Evolutionary conservation across 2,888 invertebrate species (phyloP), one percentile per base, ranked within the genome.

Genomic region (Quadriops clusia): DNA sequence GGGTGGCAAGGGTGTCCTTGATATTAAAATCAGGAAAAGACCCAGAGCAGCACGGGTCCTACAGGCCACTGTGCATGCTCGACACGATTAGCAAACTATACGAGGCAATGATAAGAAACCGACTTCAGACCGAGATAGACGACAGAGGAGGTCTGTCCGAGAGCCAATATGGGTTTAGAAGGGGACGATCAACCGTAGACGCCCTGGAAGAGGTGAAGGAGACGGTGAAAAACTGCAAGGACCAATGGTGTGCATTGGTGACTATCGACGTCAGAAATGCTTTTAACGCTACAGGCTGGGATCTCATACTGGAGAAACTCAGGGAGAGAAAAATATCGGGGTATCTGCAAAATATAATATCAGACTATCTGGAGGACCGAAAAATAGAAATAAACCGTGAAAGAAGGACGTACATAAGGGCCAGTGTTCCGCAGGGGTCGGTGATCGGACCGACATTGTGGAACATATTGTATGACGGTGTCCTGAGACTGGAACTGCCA

Each of bases 401-500:
- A n/a, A 15, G 9, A 2, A 23, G 9, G 10, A 16, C 15, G 12
- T 7, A 23, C 5, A 9, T 32, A 4, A 17, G 5, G 3, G 13
- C 25, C 13, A 34, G 34, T 16, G 32, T 38, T 6, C 38, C 38
- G 13, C 38, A 38, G 11, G 38, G 38, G 1, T 35, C 38, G 3
- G 17, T 28, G 7, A 1, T 35, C 3, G 32, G 32, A 4, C 32
- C 32, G 3, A 23, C 15, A 8, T 14, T 35, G 28, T 35, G 34
- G 34, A 38, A 38, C 16, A 12, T 38, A 1, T 18, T 32, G 3
- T 35, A 38, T 18, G 29, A 37, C 10, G 32, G 20, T 7, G 25
- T 38, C 4, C 17, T 38, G 14, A 25, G 16, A 4, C 23, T 34
- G 7, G 7, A 29, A 10, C 9, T 34, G 17, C 28, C 25, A 9